Evolutionary conservation across 2,888 invertebrate genomes (phyloP), one percentile per base, ranked within the genome.

Genomic region (Catonia carolina): DNA sequence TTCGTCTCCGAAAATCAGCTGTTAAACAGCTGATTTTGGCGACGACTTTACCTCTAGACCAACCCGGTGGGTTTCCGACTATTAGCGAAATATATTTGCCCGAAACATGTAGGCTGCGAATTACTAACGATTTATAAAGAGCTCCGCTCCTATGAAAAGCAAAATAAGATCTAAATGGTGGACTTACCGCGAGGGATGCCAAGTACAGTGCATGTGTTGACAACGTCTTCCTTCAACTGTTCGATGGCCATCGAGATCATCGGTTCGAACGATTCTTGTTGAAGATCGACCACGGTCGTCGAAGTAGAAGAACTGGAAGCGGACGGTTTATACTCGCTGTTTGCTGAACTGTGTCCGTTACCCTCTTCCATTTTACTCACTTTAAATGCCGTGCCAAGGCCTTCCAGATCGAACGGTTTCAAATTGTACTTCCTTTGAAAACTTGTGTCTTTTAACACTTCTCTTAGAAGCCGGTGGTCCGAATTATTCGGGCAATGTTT

Each of bases 181-280:
- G n/a, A 77, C 84, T 83, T 74, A 92, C 92, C 91, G 75, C 87
- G 85, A 71, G 91, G 87, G 74, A 93, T 92, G 73, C 87, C 88
- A 68, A 92, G 80, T 65, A 86, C 83, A 53, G 83, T 83, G 74
- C 91, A 92, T 8, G 90, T 89, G 69, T 81, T 86, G 71, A 87
- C 86, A 52, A 91, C 88, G 70, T 92, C 92, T 69, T 87, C 83
- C 67, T 86, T 85, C 64, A 89, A 84, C 71, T 92, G 88, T 70
- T 91, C 89, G 66, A 92, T 86, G 23, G 91, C 91, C 74, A 91
- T 78, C 60, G 85, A 87, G 53, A 90, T 77, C 33, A 90, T 88
- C 14, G 87, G 86, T 70, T 89, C 90, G 64, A 90, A 87, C 67
- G 85, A 85, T 65, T 86, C 86, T 51, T 85, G 80, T 51, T 81